Conservation (phyloP, 2,888 invertebrate species). For the Pycnomerus fuliginosus region DNA sequence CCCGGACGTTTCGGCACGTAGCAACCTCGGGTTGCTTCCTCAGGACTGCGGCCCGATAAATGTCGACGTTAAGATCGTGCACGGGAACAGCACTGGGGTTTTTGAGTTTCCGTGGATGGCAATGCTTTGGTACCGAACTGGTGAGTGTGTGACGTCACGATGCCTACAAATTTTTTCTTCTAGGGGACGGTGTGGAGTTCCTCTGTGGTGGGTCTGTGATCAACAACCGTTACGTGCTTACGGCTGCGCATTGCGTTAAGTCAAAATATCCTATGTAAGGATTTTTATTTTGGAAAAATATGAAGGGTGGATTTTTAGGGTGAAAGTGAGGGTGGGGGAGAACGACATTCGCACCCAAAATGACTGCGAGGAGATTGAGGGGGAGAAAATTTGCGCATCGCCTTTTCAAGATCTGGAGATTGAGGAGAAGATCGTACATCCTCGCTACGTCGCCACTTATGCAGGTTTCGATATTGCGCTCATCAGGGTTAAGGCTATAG, state of each 20-base stretch:
- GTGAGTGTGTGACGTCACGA: slow-evolving; percentile 10
- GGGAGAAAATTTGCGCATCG: slow-evolving; percentile 49
- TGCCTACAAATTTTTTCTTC: slow-evolving; percentile 26
- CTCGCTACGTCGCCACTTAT: slow-evolving; percentile 53
- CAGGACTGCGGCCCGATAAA: slow-evolving; percentile 59
- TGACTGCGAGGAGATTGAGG: slow-evolving; percentile 48
- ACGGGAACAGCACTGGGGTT: slow-evolving; percentile 62
- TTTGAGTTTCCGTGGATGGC: slow-evolving; percentile 78
- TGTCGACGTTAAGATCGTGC: slow-evolving; percentile 56
- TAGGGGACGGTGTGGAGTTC: slow-evolving; percentile 36
- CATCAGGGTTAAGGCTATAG: too few relatives aligned
- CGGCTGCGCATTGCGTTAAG: slow-evolving; percentile 62
- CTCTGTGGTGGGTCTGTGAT: slow-evolving; percentile 57
- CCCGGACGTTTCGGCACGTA: slow-evolving; percentile 49
- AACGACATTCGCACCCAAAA: slow-evolving; percentile 54
- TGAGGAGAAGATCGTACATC: slow-evolving; percentile 56
- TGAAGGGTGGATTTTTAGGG: slow-evolving; percentile 51
- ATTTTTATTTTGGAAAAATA: slow-evolving; percentile 9
- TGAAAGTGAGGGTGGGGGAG: slow-evolving; percentile 65
- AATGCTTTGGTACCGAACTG: slow-evolving; percentile 59
- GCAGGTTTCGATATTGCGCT: slow-evolving; percentile 63
- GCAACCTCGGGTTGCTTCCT: slow-evolving; percentile 47
- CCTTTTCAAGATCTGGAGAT: slow-evolving; percentile 57
- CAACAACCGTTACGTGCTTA: slow-evolving; percentile 57
- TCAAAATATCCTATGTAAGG: slow-evolving; percentile 40